Evolutionary conservation across 2,888 invertebrate genomes (phyloP).

Genomic region (Heliconius ismenius): DNA sequence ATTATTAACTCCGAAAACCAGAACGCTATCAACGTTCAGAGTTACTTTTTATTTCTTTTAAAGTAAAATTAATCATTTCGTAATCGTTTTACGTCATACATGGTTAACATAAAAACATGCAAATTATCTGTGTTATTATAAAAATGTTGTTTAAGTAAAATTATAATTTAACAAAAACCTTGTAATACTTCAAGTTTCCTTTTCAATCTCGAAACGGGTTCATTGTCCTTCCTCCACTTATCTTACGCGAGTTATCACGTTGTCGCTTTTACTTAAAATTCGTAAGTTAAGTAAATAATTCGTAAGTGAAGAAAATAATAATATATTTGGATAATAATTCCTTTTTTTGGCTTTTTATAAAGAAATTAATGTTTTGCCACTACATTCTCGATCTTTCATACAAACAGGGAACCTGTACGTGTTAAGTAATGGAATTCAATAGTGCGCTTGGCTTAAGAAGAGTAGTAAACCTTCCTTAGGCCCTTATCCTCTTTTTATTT

Average conservation of each 20-base stretch:
- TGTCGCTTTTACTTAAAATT: conserved; percentile 18
- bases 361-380: too few species aligned
- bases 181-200: conserved; percentile 41
- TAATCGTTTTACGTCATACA: neutral
- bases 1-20: neutral
- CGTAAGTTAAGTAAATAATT: neutral
- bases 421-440: neutral
- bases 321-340: too few species aligned
- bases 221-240: conserved; percentile 38
- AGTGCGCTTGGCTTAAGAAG: neutral
- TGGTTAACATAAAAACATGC: neutral
- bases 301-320: neutral
- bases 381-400: too few species aligned
- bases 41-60: too few species aligned
- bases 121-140: neutral
- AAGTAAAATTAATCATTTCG: too few species aligned
- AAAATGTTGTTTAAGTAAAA: neutral
- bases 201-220: conserved; percentile 38
- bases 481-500: neutral
- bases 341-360: too few species aligned
- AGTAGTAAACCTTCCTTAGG: too few species aligned
- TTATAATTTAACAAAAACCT: conserved; percentile 29
- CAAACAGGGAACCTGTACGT: neutral
- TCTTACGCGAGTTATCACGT: conserved; percentile 28
- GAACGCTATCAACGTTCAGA: too few species aligned